Evolutionary conservation across 2,113 vertebrate genomes (phyloP).

Genomic region (Hemiprocne comata): DNA sequence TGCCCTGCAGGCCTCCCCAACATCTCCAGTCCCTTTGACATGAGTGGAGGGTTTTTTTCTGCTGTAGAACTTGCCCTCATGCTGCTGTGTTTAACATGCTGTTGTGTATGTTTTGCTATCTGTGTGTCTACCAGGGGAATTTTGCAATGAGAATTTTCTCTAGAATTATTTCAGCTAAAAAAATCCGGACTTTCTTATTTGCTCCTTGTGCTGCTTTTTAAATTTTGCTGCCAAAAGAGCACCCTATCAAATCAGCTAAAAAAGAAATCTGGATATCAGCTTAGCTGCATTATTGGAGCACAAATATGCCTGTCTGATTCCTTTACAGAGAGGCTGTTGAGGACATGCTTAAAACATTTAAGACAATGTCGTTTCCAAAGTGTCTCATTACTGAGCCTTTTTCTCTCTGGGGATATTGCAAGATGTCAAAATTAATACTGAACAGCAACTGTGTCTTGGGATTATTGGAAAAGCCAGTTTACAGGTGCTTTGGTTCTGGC

Average conservation of each 20-base stretch:
- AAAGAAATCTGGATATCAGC: not conserved
- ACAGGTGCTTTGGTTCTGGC: not conserved
- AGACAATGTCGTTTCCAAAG: not conserved
- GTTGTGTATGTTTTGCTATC: not conserved
- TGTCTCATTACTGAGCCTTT: not conserved
- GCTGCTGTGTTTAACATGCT: not conserved
- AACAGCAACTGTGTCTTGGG: not conserved
- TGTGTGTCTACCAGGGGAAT: not conserved
- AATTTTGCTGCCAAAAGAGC: not conserved
- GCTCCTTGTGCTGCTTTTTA: not conserved
- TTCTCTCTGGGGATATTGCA: not conserved
- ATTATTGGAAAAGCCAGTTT: not conserved
- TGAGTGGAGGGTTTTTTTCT: not conserved
- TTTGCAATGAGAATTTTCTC: not conserved
- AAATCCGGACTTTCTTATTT: not conserved
- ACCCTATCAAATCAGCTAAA: not conserved
- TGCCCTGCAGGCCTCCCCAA: not conserved
- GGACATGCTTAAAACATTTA: not conserved
- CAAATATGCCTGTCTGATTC: not conserved
- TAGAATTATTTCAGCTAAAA: not conserved
- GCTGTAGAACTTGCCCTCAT: not conserved
- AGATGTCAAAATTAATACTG: not conserved
- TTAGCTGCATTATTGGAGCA: not conserved
- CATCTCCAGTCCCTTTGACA: not conserved
- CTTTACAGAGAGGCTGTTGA: not conserved